Base-by-base conservation (phyloP, 2,113 vertebrate genomes). In the Muntiacus muntjak region DNA sequence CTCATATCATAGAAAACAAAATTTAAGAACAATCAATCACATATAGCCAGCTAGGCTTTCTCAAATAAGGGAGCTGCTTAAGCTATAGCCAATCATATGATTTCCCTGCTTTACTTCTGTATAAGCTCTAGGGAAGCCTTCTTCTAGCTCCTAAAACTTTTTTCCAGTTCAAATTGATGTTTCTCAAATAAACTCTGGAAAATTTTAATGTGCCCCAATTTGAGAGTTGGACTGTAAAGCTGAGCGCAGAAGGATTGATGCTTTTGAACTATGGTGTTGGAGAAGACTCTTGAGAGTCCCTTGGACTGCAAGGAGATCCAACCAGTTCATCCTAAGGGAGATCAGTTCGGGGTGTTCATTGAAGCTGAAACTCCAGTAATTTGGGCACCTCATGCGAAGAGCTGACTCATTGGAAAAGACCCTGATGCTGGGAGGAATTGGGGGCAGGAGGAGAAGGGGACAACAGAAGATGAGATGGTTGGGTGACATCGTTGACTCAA, bases 381-480 rank as follows among this genome's bases (percentile, higher is more conserved):
- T 36, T 71, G n/a, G n/a, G 4, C n/a, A 6, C 17, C 9, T 71
- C 8, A 71, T 71, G 9, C 0, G 2, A 71, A 71, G 19, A 36
- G 8, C 1, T 67, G 64, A 11, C 17, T 21, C n/a, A 71, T 71
- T 71, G 2, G 17, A 71, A 71, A 71, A 71, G n/a, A 36, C n/a
- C 9, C n/a, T 71, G 64, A 36, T 71, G n/a, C n/a, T 36, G 64
- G n/a, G 64, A 71, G 10, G 10, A 1, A 71, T 11, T 71, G 17
- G 2, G 9, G 21, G 64, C 64, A 36, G 64, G 4, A 36, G n/a
- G 64, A 71, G 17, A 71, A 71, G 17, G n/a, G 64, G 8, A 71
- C 2, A 1, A 71, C 9, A 11, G n/a, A 71, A n/a, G n/a, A 21
- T 21, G 64, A 36, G 64, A 36, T 71, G 64, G 9, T 21, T 71